Percentiles rank a stretch among this genome's conserved stretches.
Evolutionary conservation across 2,888 invertebrate species (phyloP).

Genomic region (Drosophila eohydei): DNA sequence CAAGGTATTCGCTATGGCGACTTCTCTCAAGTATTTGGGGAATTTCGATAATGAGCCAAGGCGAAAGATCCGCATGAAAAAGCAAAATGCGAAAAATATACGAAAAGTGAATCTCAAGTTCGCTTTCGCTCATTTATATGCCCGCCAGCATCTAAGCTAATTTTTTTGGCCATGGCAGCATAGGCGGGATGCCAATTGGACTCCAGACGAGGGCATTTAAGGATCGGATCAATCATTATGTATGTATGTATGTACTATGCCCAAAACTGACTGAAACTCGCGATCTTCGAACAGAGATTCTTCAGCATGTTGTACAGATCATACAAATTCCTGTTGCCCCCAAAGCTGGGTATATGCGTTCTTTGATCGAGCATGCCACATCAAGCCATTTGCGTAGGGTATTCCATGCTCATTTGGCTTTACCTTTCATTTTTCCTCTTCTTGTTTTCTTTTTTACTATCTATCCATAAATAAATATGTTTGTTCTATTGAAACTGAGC

Average conservation of each 20-base stretch:
- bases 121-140: constrained; percentile 58
- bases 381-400: background rate
- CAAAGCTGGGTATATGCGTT: background rate
- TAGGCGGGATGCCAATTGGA: constrained; percentile 15
- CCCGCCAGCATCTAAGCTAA: constrained; percentile 16
- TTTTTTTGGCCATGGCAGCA: constrained; percentile 5
- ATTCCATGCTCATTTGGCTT: too few species aligned
- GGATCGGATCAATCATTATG: constrained; percentile 25
- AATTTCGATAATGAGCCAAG: constrained; percentile 53
- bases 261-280: constrained; percentile 19
- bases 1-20: background rate
- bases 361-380: background rate
- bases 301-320: constrained; percentile 15
- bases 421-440: background rate
- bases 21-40: constrained; percentile 8
- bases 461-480: background rate
- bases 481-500: background rate
- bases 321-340: constrained; percentile 20
- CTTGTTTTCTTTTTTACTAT: background rate
- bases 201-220: constrained; percentile 17
- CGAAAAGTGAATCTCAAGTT: constrained; percentile 31
- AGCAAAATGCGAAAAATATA: background rate
- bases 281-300: constrained; percentile 17
- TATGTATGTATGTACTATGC: constrained; percentile 27
- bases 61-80: background rate